Conservation (phyloP, 2,888 invertebrate genomes). For the Scaptomyza caliginosa region DNA sequence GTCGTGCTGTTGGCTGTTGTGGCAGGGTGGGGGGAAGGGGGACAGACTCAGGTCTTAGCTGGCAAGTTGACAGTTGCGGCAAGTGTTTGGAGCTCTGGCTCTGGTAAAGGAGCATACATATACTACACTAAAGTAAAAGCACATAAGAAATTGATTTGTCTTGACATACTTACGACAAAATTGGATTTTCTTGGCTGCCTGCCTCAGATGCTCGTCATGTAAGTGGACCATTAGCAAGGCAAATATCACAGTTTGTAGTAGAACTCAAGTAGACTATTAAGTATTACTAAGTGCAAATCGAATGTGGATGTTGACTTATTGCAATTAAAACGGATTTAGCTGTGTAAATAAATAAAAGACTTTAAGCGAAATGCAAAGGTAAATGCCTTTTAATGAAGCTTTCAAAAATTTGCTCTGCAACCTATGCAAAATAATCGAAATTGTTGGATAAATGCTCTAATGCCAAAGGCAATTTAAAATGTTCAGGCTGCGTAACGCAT, state of each 20-base stretch:
- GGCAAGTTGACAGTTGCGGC: constrained; percentile 35
- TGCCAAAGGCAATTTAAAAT: constrained; percentile 6
- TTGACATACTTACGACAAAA: constrained; percentile 25
- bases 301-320: not conserved
- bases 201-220: constrained; percentile 16
- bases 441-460: not conserved
- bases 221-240: constrained; percentile 15
- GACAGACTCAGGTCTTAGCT: not conserved
- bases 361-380: not conserved
- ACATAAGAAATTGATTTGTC: constrained; percentile 50
- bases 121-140: constrained; percentile 31
- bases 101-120: constrained; percentile 6
- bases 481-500: constrained; percentile 19
- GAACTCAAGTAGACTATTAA: not conserved
- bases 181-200: constrained; percentile 26
- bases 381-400: not conserved
- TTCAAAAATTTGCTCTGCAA: not conserved
- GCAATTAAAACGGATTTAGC: not conserved
- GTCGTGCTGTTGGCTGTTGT: constrained; percentile 1
- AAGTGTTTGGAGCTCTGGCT: not conserved
- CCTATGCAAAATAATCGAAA: not conserved
- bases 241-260: not conserved
- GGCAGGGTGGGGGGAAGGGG: not conserved
- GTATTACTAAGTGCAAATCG: not conserved
- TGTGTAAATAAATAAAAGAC: not conserved